Conservation (phyloP, 2,113 vertebrate species). For the Protobothrops flavoviridis region DNA sequence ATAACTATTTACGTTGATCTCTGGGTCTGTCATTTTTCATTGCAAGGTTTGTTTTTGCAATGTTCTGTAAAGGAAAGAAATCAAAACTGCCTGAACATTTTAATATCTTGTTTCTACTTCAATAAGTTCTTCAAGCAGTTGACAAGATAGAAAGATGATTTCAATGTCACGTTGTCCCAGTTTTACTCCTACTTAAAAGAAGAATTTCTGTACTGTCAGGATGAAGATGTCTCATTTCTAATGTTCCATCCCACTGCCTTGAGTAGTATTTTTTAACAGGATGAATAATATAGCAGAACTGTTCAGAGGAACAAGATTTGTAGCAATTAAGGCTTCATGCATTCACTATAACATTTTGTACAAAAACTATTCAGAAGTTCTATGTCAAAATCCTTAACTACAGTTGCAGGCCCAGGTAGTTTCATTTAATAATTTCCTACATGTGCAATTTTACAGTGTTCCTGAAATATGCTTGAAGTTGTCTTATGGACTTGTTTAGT, state of each 20-base stretch:
- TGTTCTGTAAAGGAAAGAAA: background rate
- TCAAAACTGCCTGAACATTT: slow-evolving; percentile 4
- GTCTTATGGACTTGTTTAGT: background rate
- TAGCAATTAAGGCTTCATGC: background rate
- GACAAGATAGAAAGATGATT: background rate
- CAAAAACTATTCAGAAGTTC: background rate
- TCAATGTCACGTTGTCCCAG: background rate
- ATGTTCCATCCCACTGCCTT: slow-evolving; percentile 26
- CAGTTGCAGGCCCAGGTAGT: background rate
- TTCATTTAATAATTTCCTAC: background rate
- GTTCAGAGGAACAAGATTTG: background rate
- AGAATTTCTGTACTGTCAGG: background rate
- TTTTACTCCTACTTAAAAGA: slow-evolving; percentile 14
- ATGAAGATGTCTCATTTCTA: slow-evolving; percentile 30
- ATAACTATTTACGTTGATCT: background rate
- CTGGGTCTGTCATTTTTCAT: background rate
- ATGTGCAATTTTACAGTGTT: background rate
- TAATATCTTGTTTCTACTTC: slow-evolving; percentile 9
- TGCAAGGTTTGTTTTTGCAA: background rate
- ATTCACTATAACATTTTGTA: slow-evolving; percentile 10
- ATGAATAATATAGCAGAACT: background rate
- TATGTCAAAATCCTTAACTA: background rate
- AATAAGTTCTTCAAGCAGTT: slow-evolving; percentile 27
- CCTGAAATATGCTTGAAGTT: background rate
- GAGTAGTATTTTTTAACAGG: slow-evolving; percentile 11